phyloP scores from a whole-genome alignment of 2,797 vertebrate species.

The Platalea minor region DNA sequence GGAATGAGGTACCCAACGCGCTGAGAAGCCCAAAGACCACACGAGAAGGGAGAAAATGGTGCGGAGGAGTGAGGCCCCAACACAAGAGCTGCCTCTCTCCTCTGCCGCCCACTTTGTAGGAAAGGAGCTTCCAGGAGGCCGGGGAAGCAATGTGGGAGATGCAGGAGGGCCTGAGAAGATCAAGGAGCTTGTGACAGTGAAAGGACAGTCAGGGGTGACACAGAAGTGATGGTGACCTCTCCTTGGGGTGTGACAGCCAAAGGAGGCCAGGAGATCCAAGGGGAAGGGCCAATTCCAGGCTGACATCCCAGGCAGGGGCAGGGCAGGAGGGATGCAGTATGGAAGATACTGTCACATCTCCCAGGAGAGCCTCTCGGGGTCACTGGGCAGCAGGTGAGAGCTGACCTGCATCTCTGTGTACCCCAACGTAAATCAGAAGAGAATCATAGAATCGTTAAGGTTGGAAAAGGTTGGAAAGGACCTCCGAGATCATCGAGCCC shows the following conservation, averaged over 20 bases:
- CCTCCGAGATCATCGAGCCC: too few species aligned
- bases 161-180: background rate
- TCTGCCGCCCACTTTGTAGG: too few species aligned
- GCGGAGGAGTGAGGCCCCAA: too few species aligned
- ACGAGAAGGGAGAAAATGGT: background rate
- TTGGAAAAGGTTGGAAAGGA: too few species aligned
- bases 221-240: background rate
- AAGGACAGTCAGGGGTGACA: background rate
- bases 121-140: background rate
- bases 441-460: background rate
- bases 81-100: background rate
- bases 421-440: background rate
- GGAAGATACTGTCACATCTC: background rate
- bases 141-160: background rate
- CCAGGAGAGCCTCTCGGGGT: background rate
- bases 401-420: background rate
- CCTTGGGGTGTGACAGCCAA: background rate
- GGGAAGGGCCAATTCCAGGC: background rate
- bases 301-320: background rate
- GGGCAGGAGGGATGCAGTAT: background rate
- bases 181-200: background rate
- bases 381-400: background rate
- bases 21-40: background rate
- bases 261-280: background rate
- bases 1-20: accelerated